phyloP scores from a whole-genome alignment of 2,888 invertebrate species.

The Poecilus cupreus region DNA sequence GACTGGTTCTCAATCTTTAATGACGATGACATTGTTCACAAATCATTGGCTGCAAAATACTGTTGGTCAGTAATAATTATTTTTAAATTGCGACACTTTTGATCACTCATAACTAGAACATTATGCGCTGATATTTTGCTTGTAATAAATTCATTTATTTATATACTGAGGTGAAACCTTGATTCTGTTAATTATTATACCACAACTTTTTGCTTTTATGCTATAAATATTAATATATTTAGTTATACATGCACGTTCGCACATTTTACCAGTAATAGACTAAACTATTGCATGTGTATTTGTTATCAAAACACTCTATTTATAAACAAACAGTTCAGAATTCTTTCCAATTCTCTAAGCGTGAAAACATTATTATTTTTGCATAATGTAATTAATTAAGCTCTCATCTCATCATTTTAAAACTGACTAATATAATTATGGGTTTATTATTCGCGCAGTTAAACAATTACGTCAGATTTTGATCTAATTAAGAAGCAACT shows the following conservation, averaged over 20 bases:
- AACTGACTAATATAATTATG: not conserved
- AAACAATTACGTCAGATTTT: not conserved
- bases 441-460: not conserved
- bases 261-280: not conserved
- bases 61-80: not conserved
- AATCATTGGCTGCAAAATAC: not conserved
- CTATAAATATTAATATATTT: not conserved
- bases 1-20: not conserved
- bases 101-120: not conserved
- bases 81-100: not conserved
- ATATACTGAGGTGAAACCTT: not conserved
- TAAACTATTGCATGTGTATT: not conserved
- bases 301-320: too few species aligned
- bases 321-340: too few species aligned
- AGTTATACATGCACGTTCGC: not conserved
- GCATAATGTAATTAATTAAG: not conserved
- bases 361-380: not conserved
- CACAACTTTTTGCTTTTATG: not conserved
- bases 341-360: not conserved
- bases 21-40: conserved; percentile 14
- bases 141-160: not conserved
- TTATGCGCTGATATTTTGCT: not conserved
- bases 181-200: conserved; percentile 3
- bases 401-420: not conserved
- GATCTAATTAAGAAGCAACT: conserved; percentile 1